phyloP scores from a whole-genome alignment of 2,888 invertebrate species.

The Neuroscelio doddi region DNA sequence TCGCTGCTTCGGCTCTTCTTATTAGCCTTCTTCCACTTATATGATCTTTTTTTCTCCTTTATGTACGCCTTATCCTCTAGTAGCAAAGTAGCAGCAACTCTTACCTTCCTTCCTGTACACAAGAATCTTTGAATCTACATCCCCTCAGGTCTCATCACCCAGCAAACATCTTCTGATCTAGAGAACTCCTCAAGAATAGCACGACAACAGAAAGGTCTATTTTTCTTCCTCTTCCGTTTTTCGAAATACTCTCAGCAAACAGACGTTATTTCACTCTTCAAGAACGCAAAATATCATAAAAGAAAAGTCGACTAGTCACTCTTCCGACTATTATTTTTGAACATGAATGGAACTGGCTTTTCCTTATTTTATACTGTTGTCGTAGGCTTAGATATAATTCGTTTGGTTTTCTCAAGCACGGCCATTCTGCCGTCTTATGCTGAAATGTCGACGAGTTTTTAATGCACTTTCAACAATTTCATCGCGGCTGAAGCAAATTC shows the following conservation, averaged over 20 bases:
- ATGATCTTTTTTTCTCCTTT: conserved; percentile 7
- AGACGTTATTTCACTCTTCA: neutral
- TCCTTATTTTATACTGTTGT: conserved; percentile 2
- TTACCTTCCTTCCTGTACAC: neutral
- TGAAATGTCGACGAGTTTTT: conserved; percentile 21
- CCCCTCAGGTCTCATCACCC: conserved; percentile 26
- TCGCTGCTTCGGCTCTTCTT: conserved; percentile 54
- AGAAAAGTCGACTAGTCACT: neutral
- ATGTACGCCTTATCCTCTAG: neutral
- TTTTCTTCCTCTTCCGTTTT: neutral
- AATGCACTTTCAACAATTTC: conserved; percentile 11
- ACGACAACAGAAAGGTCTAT: neutral
- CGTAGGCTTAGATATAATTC: conserved; percentile 13
- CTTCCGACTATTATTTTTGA: too few species aligned
- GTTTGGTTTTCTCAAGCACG: conserved; percentile 19
- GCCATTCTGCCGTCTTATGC: conserved; percentile 19
- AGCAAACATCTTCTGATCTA: conserved; percentile 26
- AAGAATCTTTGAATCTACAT: conserved; percentile 6
- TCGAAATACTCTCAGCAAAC: neutral
- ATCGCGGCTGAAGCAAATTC: conserved; percentile 4
- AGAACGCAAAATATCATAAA: neutral
- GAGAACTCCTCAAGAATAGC: neutral
- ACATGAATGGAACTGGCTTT: neutral
- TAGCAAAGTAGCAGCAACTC: conserved; percentile 3
- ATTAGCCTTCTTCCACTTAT: conserved; percentile 23